phyloP scores from a whole-genome alignment of 2,113 vertebrate species.

The Phalacrocorax aristotelis region DNA sequence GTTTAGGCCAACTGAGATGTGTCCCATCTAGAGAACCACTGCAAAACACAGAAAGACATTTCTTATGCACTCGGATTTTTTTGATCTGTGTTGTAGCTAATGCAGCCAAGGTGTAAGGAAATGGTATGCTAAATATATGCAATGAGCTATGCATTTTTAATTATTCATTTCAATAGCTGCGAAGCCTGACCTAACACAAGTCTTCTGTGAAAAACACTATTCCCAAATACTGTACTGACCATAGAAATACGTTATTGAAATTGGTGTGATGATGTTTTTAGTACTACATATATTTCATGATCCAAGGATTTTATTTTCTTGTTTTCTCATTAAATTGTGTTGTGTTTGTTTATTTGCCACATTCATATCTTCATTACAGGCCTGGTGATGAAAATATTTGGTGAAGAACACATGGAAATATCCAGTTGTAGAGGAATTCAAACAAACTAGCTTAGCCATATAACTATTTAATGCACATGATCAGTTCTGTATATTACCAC shows the following conservation, averaged over 20 bases:
- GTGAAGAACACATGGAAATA: background rate
- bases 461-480: background rate
- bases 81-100: background rate
- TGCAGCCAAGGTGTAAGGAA: background rate
- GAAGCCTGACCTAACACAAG: background rate
- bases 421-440: background rate
- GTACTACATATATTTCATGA: background rate
- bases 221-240: background rate
- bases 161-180: background rate
- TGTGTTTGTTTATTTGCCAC: background rate
- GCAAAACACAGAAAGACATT: background rate
- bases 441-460: background rate
- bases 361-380: background rate
- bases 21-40: background rate
- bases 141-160: background rate
- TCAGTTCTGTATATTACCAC: background rate
- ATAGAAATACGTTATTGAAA: background rate
- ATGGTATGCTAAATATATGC: background rate
- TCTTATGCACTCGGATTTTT: background rate
- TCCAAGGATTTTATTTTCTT: background rate
- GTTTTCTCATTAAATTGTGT: background rate
- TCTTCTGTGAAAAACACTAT: background rate
- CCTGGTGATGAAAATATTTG: background rate
- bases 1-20: background rate
- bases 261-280: background rate